Evolutionary conservation across 2,113 vertebrate genomes (phyloP).

Genomic region (Prolemur simus): DNA sequence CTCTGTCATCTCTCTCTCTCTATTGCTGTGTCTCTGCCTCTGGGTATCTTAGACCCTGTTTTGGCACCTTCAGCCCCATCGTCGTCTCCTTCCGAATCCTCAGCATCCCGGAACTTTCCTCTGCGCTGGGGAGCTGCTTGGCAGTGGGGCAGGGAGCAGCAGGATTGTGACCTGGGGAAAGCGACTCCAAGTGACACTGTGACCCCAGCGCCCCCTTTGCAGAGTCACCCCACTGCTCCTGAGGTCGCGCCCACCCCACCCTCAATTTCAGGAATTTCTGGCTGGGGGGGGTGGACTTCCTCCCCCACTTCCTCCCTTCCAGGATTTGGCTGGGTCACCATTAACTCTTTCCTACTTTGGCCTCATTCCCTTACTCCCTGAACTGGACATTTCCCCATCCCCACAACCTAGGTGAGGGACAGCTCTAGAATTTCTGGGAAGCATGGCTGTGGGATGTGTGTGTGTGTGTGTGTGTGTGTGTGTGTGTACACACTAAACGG

Average conservation of each 20-base stretch:
- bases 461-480: too few species aligned
- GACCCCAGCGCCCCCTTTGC: background rate
- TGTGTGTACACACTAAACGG: background rate
- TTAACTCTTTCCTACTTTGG: constrained; percentile 69
- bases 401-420: background rate
- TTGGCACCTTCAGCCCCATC: background rate
- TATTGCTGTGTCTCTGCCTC: background rate
- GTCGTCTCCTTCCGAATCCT: background rate
- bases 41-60: background rate
- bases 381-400: background rate
- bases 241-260: constrained; percentile 42
- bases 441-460: background rate
- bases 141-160: background rate
- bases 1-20: background rate
- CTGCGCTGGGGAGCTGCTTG: too few species aligned
- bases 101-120: background rate
- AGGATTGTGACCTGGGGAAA: background rate
- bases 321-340: constrained; percentile 54
- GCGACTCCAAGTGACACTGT: background rate
- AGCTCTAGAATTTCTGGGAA: background rate
- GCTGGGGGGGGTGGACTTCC: constrained; percentile 66
- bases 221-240: background rate
- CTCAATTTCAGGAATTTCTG: constrained; percentile 78
- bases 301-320: constrained; percentile 68
- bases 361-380: background rate